A percentile compares a stretch with the other conserved stretches of the same genome.
Evolutionary conservation across 2,797 vertebrate genomes (phyloP).

Genomic region (Pangasius sanitwongsei): DNA sequence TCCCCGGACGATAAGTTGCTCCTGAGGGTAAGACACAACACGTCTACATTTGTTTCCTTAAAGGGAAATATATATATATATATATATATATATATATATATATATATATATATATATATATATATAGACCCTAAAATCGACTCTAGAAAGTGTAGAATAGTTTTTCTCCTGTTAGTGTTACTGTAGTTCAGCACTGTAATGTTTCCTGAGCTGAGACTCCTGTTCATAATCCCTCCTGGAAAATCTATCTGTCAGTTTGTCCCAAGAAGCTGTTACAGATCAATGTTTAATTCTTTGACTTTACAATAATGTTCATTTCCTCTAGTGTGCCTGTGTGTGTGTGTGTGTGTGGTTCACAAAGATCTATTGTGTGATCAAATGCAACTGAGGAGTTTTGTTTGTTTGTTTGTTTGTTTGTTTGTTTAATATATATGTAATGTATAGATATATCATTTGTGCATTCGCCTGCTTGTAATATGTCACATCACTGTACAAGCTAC

Average conservation of each 20-base stretch:
- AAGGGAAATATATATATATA: too few species aligned
- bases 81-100: too few species aligned
- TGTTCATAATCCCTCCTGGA: background rate
- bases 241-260: background rate
- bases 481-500: background rate
- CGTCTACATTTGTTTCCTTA: background rate
- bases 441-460: background rate
- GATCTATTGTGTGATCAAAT: background rate
- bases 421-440: background rate
- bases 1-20: background rate
- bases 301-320: slow-evolving; percentile 4
- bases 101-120: too few species aligned
- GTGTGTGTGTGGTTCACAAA: background rate
- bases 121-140: background rate
- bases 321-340: background rate
- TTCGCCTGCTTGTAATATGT: background rate
- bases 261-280: too few species aligned
- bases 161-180: background rate
- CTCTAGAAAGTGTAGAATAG: background rate
- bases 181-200: background rate
- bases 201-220: background rate
- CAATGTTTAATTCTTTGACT: background rate
- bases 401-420: too few species aligned
- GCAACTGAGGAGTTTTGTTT: background rate
- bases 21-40: background rate